phyloP scores from a whole-genome alignment of 2,888 invertebrate species.

The Nephrocerus scutellatus region DNA sequence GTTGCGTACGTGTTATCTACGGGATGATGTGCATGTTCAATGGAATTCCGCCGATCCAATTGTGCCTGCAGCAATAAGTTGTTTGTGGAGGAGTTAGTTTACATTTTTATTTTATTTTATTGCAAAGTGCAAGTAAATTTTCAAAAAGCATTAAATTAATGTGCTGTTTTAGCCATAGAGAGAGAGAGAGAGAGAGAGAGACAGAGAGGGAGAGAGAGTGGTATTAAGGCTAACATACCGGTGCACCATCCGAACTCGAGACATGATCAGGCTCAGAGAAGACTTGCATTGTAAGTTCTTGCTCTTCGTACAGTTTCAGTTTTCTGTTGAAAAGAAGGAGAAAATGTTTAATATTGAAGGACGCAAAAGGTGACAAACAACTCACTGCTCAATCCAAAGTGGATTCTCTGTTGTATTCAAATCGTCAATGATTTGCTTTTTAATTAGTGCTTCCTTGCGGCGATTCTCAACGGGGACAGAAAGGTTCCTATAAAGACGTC shows the following conservation, averaged over 20 bases:
- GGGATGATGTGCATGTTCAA: slow-evolving; percentile 43
- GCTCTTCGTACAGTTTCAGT: slow-evolving; percentile 81
- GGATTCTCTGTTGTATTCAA: slow-evolving; percentile 87
- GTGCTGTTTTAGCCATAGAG: too few species aligned
- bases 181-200: not conserved
- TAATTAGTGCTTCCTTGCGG: slow-evolving; percentile 74
- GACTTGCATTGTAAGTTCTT: slow-evolving; percentile 89
- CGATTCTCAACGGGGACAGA: slow-evolving; percentile 74
- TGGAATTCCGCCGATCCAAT: slow-evolving; percentile 41
- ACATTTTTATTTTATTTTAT: not conserved
- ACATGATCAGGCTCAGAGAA: slow-evolving; percentile 66
- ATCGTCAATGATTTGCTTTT: slow-evolving; percentile 76
- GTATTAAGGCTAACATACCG: slow-evolving; percentile 26
- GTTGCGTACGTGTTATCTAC: slow-evolving; percentile 48
- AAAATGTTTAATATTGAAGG: not conserved
- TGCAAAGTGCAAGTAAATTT: too few species aligned
- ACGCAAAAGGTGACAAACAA: slow-evolving; percentile 17
- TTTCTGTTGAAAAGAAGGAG: slow-evolving; percentile 52
- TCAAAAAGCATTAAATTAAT: too few species aligned
- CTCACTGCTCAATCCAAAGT: slow-evolving; percentile 83
- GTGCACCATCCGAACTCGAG: slow-evolving; percentile 41
- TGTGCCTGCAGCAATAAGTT: slow-evolving; percentile 26
- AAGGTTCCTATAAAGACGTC: slow-evolving; percentile 57
- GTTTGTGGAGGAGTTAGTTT: not conserved
- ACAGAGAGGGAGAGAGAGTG: slow-evolving; percentile 1